Conservation (phyloP, 2,888 invertebrate species). For the Heliconius aoede region DNA sequence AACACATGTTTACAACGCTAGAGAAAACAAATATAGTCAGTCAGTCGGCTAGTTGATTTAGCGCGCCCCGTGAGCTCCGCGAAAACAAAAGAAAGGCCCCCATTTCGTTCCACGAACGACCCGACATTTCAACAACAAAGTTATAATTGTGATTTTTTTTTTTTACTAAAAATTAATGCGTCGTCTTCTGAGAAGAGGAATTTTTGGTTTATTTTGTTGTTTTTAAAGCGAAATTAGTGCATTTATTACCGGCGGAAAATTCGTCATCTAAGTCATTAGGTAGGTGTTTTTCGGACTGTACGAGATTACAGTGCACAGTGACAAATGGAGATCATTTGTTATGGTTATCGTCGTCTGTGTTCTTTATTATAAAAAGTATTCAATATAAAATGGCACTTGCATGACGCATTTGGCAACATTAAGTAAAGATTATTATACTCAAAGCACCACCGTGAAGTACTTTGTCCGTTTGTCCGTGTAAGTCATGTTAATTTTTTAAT, state of each 20-base stretch:
- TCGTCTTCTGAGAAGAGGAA: slow-evolving; percentile 76
- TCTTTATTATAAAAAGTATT: slow-evolving; percentile 42
- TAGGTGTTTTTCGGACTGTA: slow-evolving; percentile 56
- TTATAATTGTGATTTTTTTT: slow-evolving; percentile 67
- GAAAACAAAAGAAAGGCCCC: slow-evolving; percentile 73
- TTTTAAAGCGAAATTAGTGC: slow-evolving; percentile 62
- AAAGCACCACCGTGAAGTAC: neutral
- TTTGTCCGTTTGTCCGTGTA: neutral
- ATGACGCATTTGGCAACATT: neutral
- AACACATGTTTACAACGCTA: slow-evolving; percentile 58
- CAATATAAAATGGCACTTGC: slow-evolving; percentile 32
- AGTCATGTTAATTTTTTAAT: neutral
- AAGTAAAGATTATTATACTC: slow-evolving; percentile 4
- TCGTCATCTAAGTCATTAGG: slow-evolving; percentile 70
- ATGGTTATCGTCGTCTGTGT: slow-evolving; percentile 60
- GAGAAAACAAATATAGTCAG: slow-evolving; percentile 61
- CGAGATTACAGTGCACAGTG: slow-evolving; percentile 60
- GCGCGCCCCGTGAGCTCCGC: slow-evolving; percentile 60
- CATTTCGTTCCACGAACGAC: slow-evolving; percentile 59
- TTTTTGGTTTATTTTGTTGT: slow-evolving; percentile 60
- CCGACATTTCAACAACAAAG: slow-evolving; percentile 62
- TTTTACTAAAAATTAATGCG: slow-evolving; percentile 58
- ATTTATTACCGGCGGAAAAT: slow-evolving; percentile 61
- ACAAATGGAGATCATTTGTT: slow-evolving; percentile 61
- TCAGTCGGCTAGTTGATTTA: slow-evolving; percentile 67